phyloP scores from a whole-genome alignment of 2,888 invertebrate genomes.

The Dryobota labecula region DNA sequence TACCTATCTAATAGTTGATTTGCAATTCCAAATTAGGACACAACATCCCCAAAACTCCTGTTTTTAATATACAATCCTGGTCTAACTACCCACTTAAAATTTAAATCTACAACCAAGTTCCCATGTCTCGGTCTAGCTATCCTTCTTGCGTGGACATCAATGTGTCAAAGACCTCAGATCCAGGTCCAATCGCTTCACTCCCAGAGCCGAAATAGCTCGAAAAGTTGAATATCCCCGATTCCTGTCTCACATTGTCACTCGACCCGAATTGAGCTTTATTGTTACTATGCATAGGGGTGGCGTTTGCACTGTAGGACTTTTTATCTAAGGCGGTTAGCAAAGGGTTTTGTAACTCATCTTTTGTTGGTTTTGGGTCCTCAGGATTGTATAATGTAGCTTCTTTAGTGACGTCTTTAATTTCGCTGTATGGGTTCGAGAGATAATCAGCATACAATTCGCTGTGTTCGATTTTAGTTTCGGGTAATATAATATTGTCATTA shows the following conservation, averaged over 20 bases:
- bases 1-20: slow-evolving; percentile 39
- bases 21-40: slow-evolving; percentile 3
- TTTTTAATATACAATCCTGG: slow-evolving; percentile 29
- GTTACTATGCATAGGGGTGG: slow-evolving; percentile 83
- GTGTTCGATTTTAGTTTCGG: slow-evolving; percentile 53
- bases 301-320: slow-evolving; percentile 84
- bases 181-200: slow-evolving; percentile 86
- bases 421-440: slow-evolving; percentile 90
- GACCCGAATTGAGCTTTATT: slow-evolving; percentile 86
- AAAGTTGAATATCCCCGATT: slow-evolving; percentile 90
- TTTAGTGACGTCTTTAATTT: slow-evolving; percentile 76
- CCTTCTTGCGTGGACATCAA: slow-evolving; percentile 84
- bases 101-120: slow-evolving; percentile 81
- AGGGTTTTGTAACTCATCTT: slow-evolving; percentile 65
- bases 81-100: slow-evolving; percentile 48
- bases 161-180: slow-evolving; percentile 91
- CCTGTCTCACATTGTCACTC: slow-evolving; percentile 83
- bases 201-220: slow-evolving; percentile 91
- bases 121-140: slow-evolving; percentile 81
- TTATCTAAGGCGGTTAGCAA: slow-evolving; percentile 70
- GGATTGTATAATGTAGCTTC: slow-evolving; percentile 81
- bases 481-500: slow-evolving; percentile 60
- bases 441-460: slow-evolving; percentile 90
- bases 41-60: background rate
- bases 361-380: slow-evolving; percentile 65